Conservation (phyloP, 2,113 vertebrate genomes). For the Panurus biarmicus region DNA sequence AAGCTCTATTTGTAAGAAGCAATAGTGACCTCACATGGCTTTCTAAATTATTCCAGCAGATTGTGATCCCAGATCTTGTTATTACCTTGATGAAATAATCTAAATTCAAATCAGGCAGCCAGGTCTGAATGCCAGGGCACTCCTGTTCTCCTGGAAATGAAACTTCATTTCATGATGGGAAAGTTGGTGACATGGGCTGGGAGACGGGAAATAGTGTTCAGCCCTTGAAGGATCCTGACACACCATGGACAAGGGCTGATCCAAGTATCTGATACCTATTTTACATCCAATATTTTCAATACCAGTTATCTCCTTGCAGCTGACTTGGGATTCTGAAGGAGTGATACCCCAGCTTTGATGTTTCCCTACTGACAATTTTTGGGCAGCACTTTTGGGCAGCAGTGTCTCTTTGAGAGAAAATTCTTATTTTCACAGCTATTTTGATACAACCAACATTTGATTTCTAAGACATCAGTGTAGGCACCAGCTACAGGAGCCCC, state of each 20-base stretch:
- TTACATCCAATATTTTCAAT: background rate
- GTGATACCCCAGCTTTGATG: background rate
- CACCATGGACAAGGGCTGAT: background rate
- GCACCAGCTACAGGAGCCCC: background rate
- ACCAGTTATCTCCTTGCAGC: background rate
- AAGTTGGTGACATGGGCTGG: background rate
- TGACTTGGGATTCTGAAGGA: background rate
- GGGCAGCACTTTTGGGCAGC: too few species aligned
- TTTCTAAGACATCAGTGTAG: background rate
- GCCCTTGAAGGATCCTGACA: background rate
- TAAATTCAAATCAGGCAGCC: slow-evolving; percentile 24
- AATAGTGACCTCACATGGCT: slow-evolving; percentile 47
- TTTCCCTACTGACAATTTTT: background rate
- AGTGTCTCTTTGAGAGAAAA: background rate
- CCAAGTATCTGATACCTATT: background rate
- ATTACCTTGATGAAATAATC: slow-evolving; percentile 20
- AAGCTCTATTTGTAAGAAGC: slow-evolving; percentile 4
- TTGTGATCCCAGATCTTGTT: slow-evolving; percentile 1
- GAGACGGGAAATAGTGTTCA: background rate
- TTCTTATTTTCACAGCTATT: background rate
- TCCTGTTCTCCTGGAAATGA: background rate
- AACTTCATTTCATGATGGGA: background rate
- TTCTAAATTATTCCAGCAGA: slow-evolving; percentile 43
- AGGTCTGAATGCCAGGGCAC: background rate
- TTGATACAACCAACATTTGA: background rate